These are phyloP conservation scores for Musca vetustissima DNA, from an alignment of 1,140 invertebrate species.

Conservation along the genomic window DNA sequence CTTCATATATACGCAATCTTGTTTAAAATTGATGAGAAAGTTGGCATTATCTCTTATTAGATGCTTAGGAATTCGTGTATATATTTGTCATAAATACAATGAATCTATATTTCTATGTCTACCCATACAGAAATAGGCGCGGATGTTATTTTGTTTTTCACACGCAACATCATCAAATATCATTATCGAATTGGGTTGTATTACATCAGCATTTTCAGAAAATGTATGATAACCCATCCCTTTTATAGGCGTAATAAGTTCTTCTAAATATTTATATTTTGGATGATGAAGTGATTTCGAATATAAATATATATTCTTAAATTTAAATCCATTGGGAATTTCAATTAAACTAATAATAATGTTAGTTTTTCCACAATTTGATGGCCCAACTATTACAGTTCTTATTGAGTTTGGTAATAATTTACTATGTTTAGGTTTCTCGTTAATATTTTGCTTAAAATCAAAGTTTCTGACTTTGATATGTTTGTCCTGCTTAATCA, in stretches of 20 bases:
- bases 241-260: conserved; percentile 34
- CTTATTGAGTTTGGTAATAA: conserved; percentile 42
- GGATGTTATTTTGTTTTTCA: conserved; percentile 41
- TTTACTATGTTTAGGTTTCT: conserved; percentile 29
- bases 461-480: conserved; percentile 31
- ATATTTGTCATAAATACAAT: conserved; percentile 53
- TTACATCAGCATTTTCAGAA: background rate
- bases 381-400: conserved; percentile 40
- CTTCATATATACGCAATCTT: conserved; percentile 53
- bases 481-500: conserved; percentile 30
- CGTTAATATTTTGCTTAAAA: background rate
- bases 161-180: conserved; percentile 53
- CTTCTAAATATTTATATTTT: conserved; percentile 40
- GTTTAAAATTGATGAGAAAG: conserved; percentile 51
- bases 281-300: conserved; percentile 42
- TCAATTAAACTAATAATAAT: conserved; percentile 44
- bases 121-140: conserved; percentile 49
- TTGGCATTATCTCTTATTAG: conserved; percentile 52
- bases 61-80: conserved; percentile 52
- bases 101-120: conserved; percentile 46
- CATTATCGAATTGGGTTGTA: conserved; percentile 38
- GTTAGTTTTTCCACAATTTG: conserved; percentile 46
- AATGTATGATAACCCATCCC: too few species aligned
- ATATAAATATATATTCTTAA: conserved; percentile 47
- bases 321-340: conserved; percentile 47